Base-by-base conservation (phyloP, 2,113 vertebrate genomes). In the Holacanthus passer region DNA sequence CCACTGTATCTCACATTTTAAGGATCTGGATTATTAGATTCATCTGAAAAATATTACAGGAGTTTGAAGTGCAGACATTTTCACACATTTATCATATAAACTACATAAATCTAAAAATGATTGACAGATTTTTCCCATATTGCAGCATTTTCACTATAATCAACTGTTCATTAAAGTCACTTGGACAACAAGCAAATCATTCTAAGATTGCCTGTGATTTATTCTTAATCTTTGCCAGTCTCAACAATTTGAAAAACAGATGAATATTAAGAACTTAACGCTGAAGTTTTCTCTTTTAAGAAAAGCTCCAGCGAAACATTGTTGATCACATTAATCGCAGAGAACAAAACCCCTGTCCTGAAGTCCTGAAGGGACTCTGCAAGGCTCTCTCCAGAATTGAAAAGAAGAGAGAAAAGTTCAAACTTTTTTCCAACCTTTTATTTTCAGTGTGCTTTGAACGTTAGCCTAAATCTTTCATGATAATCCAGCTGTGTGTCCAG, bases 401-500 rank as follows among this genome's bases (percentile, higher is more conserved):
- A 65, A 47, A 69, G 37, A 63, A 52, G 19, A 8, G 53, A 56
- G 16, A 81, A 47, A 35, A 77, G 20, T 67, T 73, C 1, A 73
- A n/a, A n/a, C n/a, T 53, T 35, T 70, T 80, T 27, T 2, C 27
- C 24, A 53, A 41, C 32, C 10, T 1, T 72, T 80, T 50, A 24
- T 73, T 85, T 76, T 70, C n/a, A 24, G 43, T n/a, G 47, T 77
- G 12, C 67, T 69, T 70, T 47, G 52, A 81, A 65, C 45, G 19
- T 47, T 13, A 70, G 12, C 66, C 73, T 70, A 7, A 82, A 87
- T 73, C 62, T 71, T 73, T 79, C 11, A 66, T 37, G 73, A 69
- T 73, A 63, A 88, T 73, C 73, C 66, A 39, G 1, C 37, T 50
- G 62, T 72, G 47, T 63, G 48, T 31, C 45, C 11, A 24, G 66